Evolutionary conservation across 2,888 invertebrate genomes (phyloP), one percentile per base, ranked within the genome.

Genomic region (Rhingia campestris): DNA sequence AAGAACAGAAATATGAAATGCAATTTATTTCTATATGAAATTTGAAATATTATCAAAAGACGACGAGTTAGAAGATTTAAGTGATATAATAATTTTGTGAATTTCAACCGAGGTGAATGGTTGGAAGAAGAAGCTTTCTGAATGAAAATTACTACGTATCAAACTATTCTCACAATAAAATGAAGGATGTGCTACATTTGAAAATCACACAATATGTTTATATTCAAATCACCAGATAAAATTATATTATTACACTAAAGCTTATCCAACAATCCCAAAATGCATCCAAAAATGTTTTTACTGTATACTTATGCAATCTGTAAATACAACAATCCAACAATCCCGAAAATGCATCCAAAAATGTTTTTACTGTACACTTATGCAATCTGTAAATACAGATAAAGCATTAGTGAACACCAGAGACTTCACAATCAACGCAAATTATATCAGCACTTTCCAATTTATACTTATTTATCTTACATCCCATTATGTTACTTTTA

Each of bases 41-140:
- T 45, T 63, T 10, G 63, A 37, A 22, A 73, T 73, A 14, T 53
- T 61, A 33, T 54, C 63, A 54, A 9, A 12, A n/a, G 64, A 64
- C 6, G n/a, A n/a, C n/a, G n/a, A n/a, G n/a, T n/a, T n/a, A n/a
- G n/a, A n/a, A n/a, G n/a, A n/a, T n/a, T n/a, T n/a, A n/a, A n/a
- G n/a, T n/a, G n/a, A n/a, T n/a, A n/a, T n/a, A n/a, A n/a, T n/a
- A n/a, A n/a, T n/a, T 33, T 74, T 74, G 49, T 64, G 22, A 14
- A 66, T 49, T 64, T 74, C 64, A 30, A 51, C 4, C 10, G 66
- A 6, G 4, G 54, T 67, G 14, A 67, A 54, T 7, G 22, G 6
- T 35, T 54, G 22, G 47, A 67, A 67, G 47, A 47, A 70, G 43
- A 70, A 59, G 10, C 49, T 59, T 32, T 59, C 33, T 1, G 12